These are phyloP conservation scores for Berghia stephanieae DNA, from an alignment of 1,140 invertebrate genomes.

Conservation along the genomic window DNA sequence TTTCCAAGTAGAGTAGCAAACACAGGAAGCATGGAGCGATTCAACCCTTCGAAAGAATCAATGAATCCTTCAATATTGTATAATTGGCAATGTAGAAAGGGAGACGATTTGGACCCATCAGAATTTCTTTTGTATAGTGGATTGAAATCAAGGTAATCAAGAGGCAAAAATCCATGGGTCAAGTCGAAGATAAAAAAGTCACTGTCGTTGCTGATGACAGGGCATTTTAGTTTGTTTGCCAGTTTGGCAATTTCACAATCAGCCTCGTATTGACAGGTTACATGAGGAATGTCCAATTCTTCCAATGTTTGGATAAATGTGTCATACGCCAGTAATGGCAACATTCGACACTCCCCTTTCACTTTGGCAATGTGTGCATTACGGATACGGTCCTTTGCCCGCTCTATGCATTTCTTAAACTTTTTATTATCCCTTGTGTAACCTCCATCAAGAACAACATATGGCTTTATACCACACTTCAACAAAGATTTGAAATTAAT, in stretches of 20 bases:
- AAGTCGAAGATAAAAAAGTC: slow-evolving; percentile 91
- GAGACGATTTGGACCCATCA: slow-evolving; percentile 10
- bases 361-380: no score
- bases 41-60: slow-evolving; percentile 73
- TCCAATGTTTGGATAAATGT: slow-evolving; percentile 77
- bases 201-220: slow-evolving; percentile 87
- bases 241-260: slow-evolving; percentile 84
- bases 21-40: slow-evolving; percentile 77
- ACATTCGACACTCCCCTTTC: no score
- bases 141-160: slow-evolving; percentile 73
- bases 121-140: slow-evolving; percentile 23
- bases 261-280: slow-evolving; percentile 84
- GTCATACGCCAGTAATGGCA: slow-evolving; percentile 72
- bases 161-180: slow-evolving; percentile 77
- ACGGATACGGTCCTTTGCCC: slow-evolving; percentile 75
- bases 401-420: slow-evolving; percentile 74
- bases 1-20: slow-evolving; percentile 85
- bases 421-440: slow-evolving; percentile 79
- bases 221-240: slow-evolving; percentile 80
- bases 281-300: slow-evolving; percentile 74
- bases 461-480: slow-evolving; percentile 79
- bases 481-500: slow-evolving; percentile 78
- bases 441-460: slow-evolving; percentile 84
- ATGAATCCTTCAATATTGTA: slow-evolving; percentile 79
- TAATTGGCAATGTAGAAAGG: slow-evolving; percentile 74